A percentile compares a stretch with the other conserved stretches of the same genome.
Evolutionary conservation across 2,113 vertebrate species (phyloP).

Genomic region (Crotalus tigris): DNA sequence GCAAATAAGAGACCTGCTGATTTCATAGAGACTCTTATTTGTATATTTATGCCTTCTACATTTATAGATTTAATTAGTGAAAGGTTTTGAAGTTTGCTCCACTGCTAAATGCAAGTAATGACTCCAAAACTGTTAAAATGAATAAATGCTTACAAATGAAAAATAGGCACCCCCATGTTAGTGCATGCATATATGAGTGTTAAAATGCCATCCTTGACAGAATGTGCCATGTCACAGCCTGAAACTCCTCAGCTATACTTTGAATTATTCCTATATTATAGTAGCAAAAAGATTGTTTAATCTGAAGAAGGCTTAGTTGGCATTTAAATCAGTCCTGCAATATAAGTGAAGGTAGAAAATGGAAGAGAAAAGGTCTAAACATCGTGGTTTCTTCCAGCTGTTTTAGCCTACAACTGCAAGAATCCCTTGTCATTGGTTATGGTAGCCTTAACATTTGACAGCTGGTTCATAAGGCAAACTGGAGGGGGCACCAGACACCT

Average conservation of each 20-base stretch:
- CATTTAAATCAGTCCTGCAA: neutral
- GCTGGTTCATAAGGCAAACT: neutral
- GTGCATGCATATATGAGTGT: neutral
- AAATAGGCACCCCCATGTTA: neutral
- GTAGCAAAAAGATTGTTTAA: neutral
- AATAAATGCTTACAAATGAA: slow-evolving; percentile 52
- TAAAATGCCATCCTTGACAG: neutral
- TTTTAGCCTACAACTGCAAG: neutral
- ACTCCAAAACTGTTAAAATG: slow-evolving; percentile 20
- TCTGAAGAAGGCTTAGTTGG: neutral
- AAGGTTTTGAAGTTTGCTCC: slow-evolving; percentile 4
- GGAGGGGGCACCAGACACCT: neutral
- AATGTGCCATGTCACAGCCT: neutral
- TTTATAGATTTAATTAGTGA: neutral
- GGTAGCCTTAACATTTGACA: neutral
- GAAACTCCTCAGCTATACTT: neutral
- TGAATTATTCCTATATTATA: neutral
- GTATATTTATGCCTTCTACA: neutral
- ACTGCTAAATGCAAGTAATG: slow-evolving; percentile 13
- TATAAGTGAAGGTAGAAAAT: neutral
- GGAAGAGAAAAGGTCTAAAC: neutral
- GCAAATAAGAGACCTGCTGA: slow-evolving; percentile 14
- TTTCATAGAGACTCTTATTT: slow-evolving; percentile 18
- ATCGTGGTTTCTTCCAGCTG: neutral
- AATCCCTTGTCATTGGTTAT: neutral